Percentiles rank a stretch among this genome's conserved stretches.
phyloP scores from a whole-genome alignment of 2,888 invertebrate genomes.

The Embidobia sp. region DNA sequence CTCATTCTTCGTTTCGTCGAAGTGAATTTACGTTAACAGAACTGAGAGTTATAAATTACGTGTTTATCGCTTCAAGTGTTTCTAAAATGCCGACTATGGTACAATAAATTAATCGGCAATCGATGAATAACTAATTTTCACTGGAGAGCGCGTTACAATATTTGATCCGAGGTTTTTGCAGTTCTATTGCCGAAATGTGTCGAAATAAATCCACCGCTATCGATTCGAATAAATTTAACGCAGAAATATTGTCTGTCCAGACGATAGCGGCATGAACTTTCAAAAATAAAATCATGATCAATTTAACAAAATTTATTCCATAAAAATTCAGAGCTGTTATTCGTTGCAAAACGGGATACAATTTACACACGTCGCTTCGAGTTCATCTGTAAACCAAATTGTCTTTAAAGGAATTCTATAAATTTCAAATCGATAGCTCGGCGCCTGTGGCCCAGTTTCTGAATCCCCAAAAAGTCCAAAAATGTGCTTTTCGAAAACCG shows the following conservation, averaged over 20 bases:
- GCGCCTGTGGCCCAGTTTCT: conserved; percentile 19
- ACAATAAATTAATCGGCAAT: too few relatives aligned
- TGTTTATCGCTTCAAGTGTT: too few relatives aligned
- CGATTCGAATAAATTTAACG: conserved; percentile 4
- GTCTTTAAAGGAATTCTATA: conserved; percentile 44
- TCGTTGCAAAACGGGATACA: conserved; percentile 21
- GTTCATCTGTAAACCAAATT: conserved; percentile 49
- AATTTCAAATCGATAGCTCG: conserved; percentile 42
- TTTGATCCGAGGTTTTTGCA: too few relatives aligned
- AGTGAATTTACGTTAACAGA: too few relatives aligned
- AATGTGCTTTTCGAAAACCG: background rate
- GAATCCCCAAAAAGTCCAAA: conserved; percentile 1
- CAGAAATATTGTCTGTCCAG: conserved; percentile 5
- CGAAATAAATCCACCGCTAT: conserved; percentile 1
- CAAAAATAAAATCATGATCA: conserved; percentile 17
- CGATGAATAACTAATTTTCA: too few relatives aligned
- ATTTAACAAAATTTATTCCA: conserved; percentile 32
- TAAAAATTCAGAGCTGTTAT: conserved; percentile 29
- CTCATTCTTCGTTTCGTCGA: too few relatives aligned
- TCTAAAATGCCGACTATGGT: too few relatives aligned
- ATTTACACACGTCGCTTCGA: conserved; percentile 33
- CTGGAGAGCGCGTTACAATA: too few relatives aligned
- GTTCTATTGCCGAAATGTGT: too few relatives aligned
- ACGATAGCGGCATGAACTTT: conserved; percentile 2
- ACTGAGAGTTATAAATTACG: too few relatives aligned